These are phyloP conservation scores for Enteromius unitaeniatus DNA, from an alignment of 2,797 vertebrate genomes.

Conservation along the genomic window DNA sequence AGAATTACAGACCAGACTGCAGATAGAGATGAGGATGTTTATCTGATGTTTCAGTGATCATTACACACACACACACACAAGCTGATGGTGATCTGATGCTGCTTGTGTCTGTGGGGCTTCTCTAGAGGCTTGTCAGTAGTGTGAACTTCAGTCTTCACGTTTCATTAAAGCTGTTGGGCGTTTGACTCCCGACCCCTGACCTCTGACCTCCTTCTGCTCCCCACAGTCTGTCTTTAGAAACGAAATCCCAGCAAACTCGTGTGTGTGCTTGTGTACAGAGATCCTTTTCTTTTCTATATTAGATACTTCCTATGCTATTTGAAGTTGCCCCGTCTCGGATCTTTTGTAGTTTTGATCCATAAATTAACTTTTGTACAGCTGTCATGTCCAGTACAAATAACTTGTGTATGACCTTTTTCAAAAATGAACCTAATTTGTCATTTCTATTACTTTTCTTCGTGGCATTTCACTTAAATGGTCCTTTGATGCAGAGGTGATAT, in stretches of 20 bases:
- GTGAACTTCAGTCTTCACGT: constrained; percentile 10
- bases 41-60: not conserved
- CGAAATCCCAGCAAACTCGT: not conserved
- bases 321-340: not conserved
- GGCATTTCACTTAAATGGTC: not conserved
- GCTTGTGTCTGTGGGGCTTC: not conserved
- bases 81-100: not conserved
- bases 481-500: not conserved
- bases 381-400: not conserved
- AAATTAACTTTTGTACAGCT: not conserved
- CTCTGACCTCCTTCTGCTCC: not conserved
- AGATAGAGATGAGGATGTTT: not conserved
- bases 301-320: constrained; percentile 48
- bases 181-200: constrained; percentile 11
- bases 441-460: not conserved
- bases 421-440: not conserved
- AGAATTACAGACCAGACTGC: not conserved
- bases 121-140: constrained; percentile 9
- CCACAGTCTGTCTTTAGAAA: constrained; percentile 15
- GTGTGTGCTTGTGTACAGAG: not conserved
- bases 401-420: not conserved
- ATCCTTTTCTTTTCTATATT: constrained; percentile 31
- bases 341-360: not conserved
- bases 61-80: not conserved
- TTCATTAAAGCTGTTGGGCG: constrained; percentile 23